These are phyloP conservation scores for Hirtodrosophila alboralis DNA, from an alignment of 2,888 invertebrate genomes.

Conservation along the genomic window DNA sequence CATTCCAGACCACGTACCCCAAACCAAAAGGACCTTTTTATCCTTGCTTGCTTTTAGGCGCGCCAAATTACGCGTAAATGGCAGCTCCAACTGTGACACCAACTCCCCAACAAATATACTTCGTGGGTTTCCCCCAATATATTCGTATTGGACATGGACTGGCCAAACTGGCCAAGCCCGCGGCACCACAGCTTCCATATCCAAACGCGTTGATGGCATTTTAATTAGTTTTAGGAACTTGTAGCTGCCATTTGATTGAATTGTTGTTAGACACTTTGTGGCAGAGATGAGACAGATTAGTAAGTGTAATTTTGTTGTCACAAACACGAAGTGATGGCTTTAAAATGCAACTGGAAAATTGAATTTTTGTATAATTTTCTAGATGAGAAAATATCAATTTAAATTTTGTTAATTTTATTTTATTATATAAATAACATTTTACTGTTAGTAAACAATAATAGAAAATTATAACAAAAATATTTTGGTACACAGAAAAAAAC, in stretches of 20 bases:
- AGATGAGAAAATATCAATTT: too few species aligned
- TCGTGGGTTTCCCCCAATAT: not conserved
- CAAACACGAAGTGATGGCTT: conserved; percentile 7
- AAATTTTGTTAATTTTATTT: too few species aligned
- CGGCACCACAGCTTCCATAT: conserved; percentile 45
- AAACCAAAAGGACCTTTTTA: not conserved
- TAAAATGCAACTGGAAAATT: conserved; percentile 4
- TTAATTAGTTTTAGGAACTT: conserved; percentile 78
- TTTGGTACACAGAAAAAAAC: too few species aligned
- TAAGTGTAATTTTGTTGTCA: conserved; percentile 13
- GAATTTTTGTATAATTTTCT: too few species aligned
- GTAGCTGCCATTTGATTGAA: conserved; percentile 73
- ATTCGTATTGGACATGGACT: conserved; percentile 11
- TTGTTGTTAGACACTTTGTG: conserved; percentile 44
- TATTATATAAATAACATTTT: too few species aligned
- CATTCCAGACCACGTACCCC: conserved; percentile 5
- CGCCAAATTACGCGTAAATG: conserved; percentile 79
- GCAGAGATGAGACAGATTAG: conserved; percentile 32
- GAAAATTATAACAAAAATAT: too few species aligned
- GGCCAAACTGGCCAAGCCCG: conserved; percentile 49
- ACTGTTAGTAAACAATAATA: too few species aligned
- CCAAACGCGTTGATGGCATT: conserved; percentile 73
- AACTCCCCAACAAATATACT: conserved; percentile 4
- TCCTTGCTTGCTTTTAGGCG: conserved; percentile 63
- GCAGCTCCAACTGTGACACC: conserved; percentile 61